Base-by-base conservation (phyloP, 2,888 invertebrate genomes). In the Dysmachus trigonus region DNA sequence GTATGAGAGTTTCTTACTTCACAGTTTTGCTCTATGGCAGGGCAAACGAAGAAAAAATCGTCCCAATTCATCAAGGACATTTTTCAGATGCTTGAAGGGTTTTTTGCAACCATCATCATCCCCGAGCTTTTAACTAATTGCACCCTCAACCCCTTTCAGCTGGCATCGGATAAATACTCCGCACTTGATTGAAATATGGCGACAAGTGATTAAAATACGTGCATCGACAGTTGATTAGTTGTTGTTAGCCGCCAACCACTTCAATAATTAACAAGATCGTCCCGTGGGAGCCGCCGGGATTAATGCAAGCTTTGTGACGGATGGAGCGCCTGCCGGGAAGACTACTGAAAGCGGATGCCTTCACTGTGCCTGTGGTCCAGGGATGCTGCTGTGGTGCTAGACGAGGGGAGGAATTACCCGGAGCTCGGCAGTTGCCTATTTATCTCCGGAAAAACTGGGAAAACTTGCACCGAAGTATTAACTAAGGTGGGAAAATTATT, bases 171-270 rank as follows among this genome's bases (percentile, higher is more conserved):
- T 87, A 84, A 53, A 84, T 86, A 81, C 87, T 72, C 84, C 87
- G 85, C 76, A 87, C 87, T 85, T 88, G 88, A 88, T 88, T 88
- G 89, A 89, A 89, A 89, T 89, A 89, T 89, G 87, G 88, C 88
- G 89, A 89, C 89, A 89, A 88, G 88, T 88, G 88, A 89, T 88
- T 89, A 88, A 89, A 89, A 89, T 88, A 89, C 88, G 89, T 89
- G 88, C 89, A 88, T 88, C 88, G 88, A 88, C 88, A 88, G 88
- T 89, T 89, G 88, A 89, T 89, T 89, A 89, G 89, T 89, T 87
- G 89, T 88, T 89, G 88, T 88, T 88, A 88, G 88, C 86, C 88
- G 87, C 88, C 88, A 87, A 87, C 87, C 87, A 85, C 87, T 87
- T 86, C 88, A 85, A 84, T 85, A 85, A 85, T 85, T 85, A 85